phyloP scores from a whole-genome alignment of 2,797 vertebrate genomes.

The Pelobates cultripes region DNA sequence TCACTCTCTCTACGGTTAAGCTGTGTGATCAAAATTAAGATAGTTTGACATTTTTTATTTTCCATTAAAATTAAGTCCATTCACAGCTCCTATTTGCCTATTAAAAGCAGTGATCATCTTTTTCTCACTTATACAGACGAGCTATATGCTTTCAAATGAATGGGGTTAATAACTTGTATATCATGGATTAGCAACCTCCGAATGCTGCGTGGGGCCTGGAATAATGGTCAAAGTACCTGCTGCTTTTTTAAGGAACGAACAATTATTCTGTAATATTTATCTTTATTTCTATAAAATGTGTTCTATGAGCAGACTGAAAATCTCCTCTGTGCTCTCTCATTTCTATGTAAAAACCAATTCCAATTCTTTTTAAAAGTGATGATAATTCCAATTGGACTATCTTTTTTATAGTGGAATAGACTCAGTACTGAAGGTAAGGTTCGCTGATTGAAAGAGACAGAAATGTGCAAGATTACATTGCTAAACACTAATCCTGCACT shows the following conservation, averaged over 20 bases:
- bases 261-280: constrained; percentile 42
- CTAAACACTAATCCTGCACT: constrained; percentile 56
- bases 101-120: constrained; percentile 20
- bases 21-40: too few relatives aligned
- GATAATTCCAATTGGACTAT: constrained; percentile 57
- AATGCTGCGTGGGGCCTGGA: constrained; percentile 20
- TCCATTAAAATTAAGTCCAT: too few relatives aligned
- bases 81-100: constrained; percentile 12
- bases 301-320: constrained; percentile 36
- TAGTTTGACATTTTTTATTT: too few relatives aligned
- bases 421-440: constrained; percentile 46
- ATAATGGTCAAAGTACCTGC: constrained; percentile 34
- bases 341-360: constrained; percentile 57
- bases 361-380: constrained; percentile 55
- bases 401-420: constrained; percentile 50
- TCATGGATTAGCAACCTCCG: constrained; percentile 23
- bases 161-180: constrained; percentile 36
- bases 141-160: constrained; percentile 34
- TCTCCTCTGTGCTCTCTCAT: constrained; percentile 44
- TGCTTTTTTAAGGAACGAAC: constrained; percentile 10
- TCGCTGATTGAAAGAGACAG: constrained; percentile 56
- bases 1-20: too few relatives aligned
- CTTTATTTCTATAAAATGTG: constrained; percentile 48
- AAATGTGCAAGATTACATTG: constrained; percentile 45
- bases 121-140: constrained; percentile 17